These are phyloP conservation scores for Macaria liturata DNA, from an alignment of 2,888 invertebrate species.

Conservation along the genomic window DNA sequence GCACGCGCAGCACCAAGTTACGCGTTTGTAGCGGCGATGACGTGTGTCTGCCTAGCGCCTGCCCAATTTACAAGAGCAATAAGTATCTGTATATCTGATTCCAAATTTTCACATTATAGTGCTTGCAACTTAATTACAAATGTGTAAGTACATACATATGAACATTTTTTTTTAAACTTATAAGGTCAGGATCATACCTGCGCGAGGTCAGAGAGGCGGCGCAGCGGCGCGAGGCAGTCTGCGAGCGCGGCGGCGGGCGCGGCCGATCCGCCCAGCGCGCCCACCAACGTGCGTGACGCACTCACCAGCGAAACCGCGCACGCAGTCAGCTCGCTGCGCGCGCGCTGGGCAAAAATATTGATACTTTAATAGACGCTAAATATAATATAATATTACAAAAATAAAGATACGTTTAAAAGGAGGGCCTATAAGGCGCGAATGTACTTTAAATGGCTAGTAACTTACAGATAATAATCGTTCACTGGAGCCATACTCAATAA, in stretches of 20 bases:
- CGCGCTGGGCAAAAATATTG: slow-evolving; percentile 66
- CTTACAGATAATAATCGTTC: too few species aligned
- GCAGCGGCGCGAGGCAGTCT: slow-evolving; percentile 89
- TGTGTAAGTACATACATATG: too few species aligned
- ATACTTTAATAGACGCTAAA: too few species aligned
- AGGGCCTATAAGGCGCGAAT: too few species aligned
- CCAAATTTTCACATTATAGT: too few species aligned
- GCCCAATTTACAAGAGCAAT: slow-evolving; percentile 28
- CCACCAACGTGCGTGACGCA: slow-evolving; percentile 62
- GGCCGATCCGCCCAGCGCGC: slow-evolving; percentile 75
- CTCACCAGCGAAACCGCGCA: slow-evolving; percentile 92
- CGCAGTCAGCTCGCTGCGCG: slow-evolving; percentile 90
- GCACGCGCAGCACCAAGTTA: slow-evolving; percentile 90
- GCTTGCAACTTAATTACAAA: too few species aligned
- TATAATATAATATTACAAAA: too few species aligned
- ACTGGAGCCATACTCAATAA: too few species aligned
- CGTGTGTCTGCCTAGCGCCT: slow-evolving; percentile 89
- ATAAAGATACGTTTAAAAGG: too few species aligned
- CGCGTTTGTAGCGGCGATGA: slow-evolving; percentile 91
- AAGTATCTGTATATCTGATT: background rate
- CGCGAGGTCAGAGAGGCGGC: slow-evolving; percentile 88
- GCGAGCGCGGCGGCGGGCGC: slow-evolving; percentile 84
- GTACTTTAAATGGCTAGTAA: too few species aligned
- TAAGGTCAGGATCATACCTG: slow-evolving; percentile 63
- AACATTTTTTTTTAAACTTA: too few species aligned